These are phyloP conservation scores for Pterobdella sp. DNA, from an alignment of 2,888 invertebrate species.

Conservation along the genomic window DNA sequence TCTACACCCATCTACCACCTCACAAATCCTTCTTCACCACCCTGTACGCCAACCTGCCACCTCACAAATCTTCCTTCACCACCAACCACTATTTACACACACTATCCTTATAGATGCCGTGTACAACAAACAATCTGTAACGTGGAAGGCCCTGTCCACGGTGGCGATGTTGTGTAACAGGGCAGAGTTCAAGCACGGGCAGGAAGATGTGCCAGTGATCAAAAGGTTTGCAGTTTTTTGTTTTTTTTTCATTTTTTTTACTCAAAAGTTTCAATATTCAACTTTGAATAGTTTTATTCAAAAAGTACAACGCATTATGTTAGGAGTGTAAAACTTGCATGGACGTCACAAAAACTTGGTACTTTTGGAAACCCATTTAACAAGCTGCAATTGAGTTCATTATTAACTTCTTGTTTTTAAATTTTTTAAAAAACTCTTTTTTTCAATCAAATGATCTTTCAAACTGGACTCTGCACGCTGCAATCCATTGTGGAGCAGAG, in stretches of 20 bases:
- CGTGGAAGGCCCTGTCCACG: constrained; percentile 79
- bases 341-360: too few species aligned
- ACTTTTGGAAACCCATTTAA: too few species aligned
- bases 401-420: too few species aligned
- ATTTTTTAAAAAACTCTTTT: too few species aligned
- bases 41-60: background rate
- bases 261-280: background rate
- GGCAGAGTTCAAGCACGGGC: constrained; percentile 93
- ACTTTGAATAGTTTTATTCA: too few species aligned
- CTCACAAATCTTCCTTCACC: background rate
- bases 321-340: too few species aligned
- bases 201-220: constrained; percentile 81
- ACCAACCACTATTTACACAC: background rate
- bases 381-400: too few species aligned
- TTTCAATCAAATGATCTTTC: too few species aligned
- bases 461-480: too few species aligned
- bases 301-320: too few species aligned
- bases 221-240: constrained; percentile 60
- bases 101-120: constrained; percentile 63
- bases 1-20: background rate
- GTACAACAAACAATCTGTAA: constrained; percentile 74
- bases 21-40: background rate
- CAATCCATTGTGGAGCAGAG: too few species aligned
- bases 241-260: background rate
- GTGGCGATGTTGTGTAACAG: constrained; percentile 94